phyloP scores from a whole-genome alignment of 2,113 vertebrate species.

The Silurus asotus region DNA sequence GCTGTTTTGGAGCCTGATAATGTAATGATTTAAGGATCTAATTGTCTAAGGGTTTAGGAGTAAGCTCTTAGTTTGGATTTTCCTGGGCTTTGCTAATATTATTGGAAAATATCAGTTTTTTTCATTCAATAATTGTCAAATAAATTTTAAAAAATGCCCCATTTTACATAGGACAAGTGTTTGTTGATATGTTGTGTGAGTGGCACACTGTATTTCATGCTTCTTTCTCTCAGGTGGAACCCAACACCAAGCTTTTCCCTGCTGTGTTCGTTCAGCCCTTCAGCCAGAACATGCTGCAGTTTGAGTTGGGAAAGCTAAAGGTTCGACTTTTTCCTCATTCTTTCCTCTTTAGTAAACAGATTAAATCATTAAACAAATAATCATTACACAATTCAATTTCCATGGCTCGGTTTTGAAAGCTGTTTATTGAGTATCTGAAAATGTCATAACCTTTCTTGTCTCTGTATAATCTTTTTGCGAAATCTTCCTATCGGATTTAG shows the following conservation, averaged over 20 bases:
- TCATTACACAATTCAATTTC: background rate
- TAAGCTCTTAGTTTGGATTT: background rate
- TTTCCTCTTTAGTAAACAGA: background rate
- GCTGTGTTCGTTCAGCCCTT: slow-evolving; percentile 84
- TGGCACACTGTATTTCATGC: background rate
- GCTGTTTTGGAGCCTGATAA: background rate
- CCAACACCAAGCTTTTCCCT: slow-evolving; percentile 93
- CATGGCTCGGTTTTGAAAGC: background rate
- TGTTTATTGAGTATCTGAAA: background rate
- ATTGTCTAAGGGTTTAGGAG: background rate
- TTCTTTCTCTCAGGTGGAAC: slow-evolving; percentile 81
- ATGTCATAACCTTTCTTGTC: background rate
- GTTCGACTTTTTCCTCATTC: slow-evolving; percentile 59
- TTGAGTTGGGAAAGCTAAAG: slow-evolving; percentile 94
- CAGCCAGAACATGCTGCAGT: slow-evolving; percentile 86
- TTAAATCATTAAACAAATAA: background rate
- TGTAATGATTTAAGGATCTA: background rate
- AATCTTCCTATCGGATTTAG: slow-evolving; percentile 59
- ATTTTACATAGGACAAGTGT: background rate
- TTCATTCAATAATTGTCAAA: background rate
- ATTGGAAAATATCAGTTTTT: background rate
- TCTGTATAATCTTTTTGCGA: background rate
- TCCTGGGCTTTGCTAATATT: background rate
- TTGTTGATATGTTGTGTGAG: background rate
- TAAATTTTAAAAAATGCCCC: background rate